phyloP scores from a whole-genome alignment of 2,113 vertebrate genomes.

The Helogale parvula region DNA sequence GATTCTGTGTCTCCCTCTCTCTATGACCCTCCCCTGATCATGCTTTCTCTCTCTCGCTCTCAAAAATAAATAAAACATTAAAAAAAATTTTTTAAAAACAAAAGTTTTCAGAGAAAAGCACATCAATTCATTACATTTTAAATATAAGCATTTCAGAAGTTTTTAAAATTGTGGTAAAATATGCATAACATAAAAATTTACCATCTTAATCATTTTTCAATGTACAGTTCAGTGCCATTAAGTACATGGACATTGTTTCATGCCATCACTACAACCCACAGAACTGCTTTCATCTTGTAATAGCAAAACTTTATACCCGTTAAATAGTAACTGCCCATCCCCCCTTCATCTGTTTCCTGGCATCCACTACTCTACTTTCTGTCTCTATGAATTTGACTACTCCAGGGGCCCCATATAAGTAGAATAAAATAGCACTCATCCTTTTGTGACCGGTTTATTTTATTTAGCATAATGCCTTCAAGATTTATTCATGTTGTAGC shows the following conservation, averaged over 20 bases:
- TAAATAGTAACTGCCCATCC: rapidly evolving
- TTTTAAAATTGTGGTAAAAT: neutral
- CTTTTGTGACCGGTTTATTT: neutral
- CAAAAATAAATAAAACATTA: no score
- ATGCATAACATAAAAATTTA: no score
- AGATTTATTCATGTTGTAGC: neutral
- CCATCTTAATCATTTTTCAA: neutral
- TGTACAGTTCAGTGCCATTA: neutral
- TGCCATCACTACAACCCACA: neutral
- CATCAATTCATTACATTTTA: neutral
- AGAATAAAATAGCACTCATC: no score
- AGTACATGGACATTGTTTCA: no score
- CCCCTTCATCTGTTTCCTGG: rapidly evolving
- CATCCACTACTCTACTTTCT: no score
- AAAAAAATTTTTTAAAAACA: no score
- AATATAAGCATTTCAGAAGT: neutral
- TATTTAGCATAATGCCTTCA: neutral
- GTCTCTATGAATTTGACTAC: neutral
- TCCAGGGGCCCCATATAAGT: neutral
- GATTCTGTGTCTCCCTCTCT: no score
- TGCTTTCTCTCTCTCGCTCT: no score
- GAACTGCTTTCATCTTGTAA: no score
- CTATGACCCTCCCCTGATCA: no score
- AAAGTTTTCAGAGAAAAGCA: neutral
- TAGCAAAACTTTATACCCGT: neutral